Evolutionary conservation across 2,797 vertebrate species (phyloP), one percentile per base, ranked within the genome.

Genomic region (Mormyrus hasselquistii): DNA sequence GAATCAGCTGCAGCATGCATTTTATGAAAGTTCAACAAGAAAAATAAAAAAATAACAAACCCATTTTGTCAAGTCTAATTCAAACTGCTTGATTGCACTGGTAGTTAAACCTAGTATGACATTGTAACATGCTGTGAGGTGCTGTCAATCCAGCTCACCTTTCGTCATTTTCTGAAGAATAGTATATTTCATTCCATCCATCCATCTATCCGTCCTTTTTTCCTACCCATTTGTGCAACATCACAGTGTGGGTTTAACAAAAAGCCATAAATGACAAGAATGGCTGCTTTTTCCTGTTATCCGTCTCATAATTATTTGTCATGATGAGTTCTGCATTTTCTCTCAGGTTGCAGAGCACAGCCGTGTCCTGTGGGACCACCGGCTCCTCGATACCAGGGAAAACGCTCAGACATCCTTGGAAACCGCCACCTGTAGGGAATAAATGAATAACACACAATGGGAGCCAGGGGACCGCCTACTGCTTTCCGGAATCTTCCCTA

Each of bases 371-470:
- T 38, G 29, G 65, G 65, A 38, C 29, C 3, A 9, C 65, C 38
- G 29, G 65, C 65, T 34, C 29, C 29, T 73, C 65, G 12, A 38
- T 9, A 83, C 91, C 91, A 94, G 92, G 94, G 92, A 93, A 89
- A 86, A 87, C 92, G 89, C 59, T 1, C 29, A 92, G 92, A 91
- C 90, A 90, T 91, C 93, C 90, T 93, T 44, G 5, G 90, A 91
- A 92, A 93, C 93, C 89, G 90, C 22, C 90, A 90, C 91, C 90
- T 93, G 90, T 53, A 87, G 88, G 89, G 90, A 92, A 93, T 89
- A 91, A 92, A 79, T 90, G 88, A 73, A 85, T 89, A 88, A 53
- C 65, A 86, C 55, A 90, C 84, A 84, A 83, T 89, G 89, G 19
- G 41, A 79, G 59, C 65, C n/a, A 44, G 90, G 47, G 89, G 73